phyloP scores from a whole-genome alignment of 1,140 invertebrate species.

The Myzus persicae region DNA sequence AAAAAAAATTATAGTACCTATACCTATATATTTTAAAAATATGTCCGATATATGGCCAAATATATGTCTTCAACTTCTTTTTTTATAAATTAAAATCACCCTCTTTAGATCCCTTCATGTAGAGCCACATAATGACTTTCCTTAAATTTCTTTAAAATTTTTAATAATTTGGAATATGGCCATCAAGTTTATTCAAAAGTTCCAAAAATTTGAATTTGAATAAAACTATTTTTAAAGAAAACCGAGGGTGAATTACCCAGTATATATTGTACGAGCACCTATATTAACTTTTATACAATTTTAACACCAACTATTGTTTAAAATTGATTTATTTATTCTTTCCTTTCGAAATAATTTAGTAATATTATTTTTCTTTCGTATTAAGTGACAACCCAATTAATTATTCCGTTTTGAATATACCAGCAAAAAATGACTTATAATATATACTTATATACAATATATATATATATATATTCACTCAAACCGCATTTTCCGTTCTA shows the following conservation, averaged over 20 bases:
- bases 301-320: neutral
- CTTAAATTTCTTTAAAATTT: neutral
- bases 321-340: neutral
- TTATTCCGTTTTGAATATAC: neutral
- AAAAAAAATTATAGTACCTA: no score
- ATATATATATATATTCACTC: neutral
- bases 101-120: no score
- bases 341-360: neutral
- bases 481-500: neutral
- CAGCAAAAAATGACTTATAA: constrained; percentile 2
- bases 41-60: neutral
- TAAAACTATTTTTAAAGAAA: no score
- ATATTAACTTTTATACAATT: neutral
- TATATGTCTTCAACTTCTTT: neutral
- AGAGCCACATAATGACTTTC: neutral
- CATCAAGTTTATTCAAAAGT: no score
- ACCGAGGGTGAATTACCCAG: no score
- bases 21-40: neutral
- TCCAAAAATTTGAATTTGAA: no score
- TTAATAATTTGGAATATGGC: neutral
- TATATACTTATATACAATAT: neutral
- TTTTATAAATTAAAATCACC: neutral
- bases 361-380: neutral
- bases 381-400: neutral
- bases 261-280: neutral